Evolutionary conservation across 1,140 invertebrate genomes (phyloP).

Genomic region (Ooceraea biroi): DNA sequence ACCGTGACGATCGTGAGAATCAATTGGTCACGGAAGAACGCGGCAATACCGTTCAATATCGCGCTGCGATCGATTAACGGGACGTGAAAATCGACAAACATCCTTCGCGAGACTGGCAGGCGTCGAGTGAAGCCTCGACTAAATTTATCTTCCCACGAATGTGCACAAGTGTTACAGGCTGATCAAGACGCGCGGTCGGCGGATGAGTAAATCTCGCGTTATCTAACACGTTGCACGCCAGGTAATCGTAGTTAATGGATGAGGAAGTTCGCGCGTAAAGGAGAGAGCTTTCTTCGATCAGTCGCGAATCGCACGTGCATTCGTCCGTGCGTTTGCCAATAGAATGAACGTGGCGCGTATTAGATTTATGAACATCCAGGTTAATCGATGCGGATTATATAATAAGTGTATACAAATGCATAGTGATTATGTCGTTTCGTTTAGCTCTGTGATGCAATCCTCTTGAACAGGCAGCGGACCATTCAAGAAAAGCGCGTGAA

Average conservation of each 20-base stretch:
- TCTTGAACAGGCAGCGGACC: background rate
- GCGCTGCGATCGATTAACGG: conserved; percentile 14
- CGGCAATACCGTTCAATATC: conserved; percentile 7
- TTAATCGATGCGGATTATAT: conserved; percentile 19
- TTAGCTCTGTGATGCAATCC: conserved; percentile 62
- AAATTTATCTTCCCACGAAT: conserved; percentile 49
- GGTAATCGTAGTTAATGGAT: conserved; percentile 76
- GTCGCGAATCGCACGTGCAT: conserved; percentile 16
- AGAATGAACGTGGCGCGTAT: conserved; percentile 39
- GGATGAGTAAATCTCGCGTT: conserved; percentile 69
- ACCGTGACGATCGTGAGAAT: conserved; percentile 22
- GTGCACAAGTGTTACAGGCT: background rate
- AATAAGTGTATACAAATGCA: conserved; percentile 43
- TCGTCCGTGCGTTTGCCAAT: too few relatives aligned
- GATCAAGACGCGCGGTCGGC: conserved; percentile 13
- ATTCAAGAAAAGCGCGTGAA: conserved; percentile 52
- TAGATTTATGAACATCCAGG: conserved; percentile 46
- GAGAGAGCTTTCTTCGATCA: conserved; percentile 73
- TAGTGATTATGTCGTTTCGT: conserved; percentile 19
- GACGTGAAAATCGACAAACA: conserved; percentile 30
- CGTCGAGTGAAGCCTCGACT: conserved; percentile 31
- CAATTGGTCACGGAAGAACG: background rate
- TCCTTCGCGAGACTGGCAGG: conserved; percentile 18
- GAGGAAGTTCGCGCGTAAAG: conserved; percentile 67
- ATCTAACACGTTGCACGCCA: conserved; percentile 63